phyloP scores from a whole-genome alignment of 2,113 vertebrate genomes.

The Gnathonemus longibarbis region DNA sequence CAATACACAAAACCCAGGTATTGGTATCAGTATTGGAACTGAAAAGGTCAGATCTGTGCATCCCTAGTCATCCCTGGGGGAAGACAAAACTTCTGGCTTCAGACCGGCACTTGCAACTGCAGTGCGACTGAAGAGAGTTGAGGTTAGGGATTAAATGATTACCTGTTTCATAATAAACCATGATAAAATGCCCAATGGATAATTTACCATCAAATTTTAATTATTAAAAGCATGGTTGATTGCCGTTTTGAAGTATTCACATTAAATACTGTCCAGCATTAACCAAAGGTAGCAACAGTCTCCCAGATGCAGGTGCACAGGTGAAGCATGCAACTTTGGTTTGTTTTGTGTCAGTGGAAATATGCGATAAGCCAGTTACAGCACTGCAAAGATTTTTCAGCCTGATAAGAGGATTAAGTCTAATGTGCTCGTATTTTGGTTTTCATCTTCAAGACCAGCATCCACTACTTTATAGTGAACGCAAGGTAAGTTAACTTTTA shows the following conservation, averaged over 20 bases:
- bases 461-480: background rate
- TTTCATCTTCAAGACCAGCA: background rate
- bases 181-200: no score
- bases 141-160: background rate
- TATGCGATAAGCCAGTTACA: background rate
- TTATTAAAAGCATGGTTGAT: no score
- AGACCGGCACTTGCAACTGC: background rate
- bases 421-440: background rate
- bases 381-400: background rate
- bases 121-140: background rate
- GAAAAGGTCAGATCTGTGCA: no score
- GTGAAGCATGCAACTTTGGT: no score
- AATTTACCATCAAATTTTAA: no score
- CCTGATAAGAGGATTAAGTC: background rate
- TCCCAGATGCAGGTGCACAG: no score
- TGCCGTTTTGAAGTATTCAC: no score
- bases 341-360: background rate
- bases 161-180: background rate
- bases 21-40: no score
- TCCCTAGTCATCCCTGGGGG: no score
- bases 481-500: background rate
- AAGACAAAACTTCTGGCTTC: background rate
- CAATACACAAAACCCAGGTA: no score
- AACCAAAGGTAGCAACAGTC: no score
- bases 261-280: no score